A percentile compares a stretch with the other conserved stretches of the same genome.
Conservation (phyloP, 2,888 invertebrate genomes). For the Lottia gigantea region DNA sequence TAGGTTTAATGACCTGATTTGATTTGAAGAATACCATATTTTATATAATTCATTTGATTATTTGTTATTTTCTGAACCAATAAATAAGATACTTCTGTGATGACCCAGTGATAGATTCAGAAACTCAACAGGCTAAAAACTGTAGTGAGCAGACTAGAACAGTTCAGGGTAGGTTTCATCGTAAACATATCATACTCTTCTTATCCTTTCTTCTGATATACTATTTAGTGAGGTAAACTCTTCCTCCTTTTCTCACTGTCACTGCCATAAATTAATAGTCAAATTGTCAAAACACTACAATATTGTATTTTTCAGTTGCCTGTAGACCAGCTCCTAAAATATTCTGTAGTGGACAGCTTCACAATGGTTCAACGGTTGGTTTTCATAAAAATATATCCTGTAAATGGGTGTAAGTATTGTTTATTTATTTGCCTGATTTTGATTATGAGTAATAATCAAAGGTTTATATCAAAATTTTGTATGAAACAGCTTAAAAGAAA, state of each 20-base stretch:
- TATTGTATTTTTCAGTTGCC: slow-evolving; percentile 35
- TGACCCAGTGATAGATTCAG: slow-evolving; percentile 78
- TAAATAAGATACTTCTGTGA: slow-evolving; percentile 59
- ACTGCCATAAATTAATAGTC: too few species aligned
- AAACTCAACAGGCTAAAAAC: slow-evolving; percentile 87
- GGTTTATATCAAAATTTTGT: too few species aligned
- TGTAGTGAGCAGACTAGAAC: slow-evolving; percentile 81
- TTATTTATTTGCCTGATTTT: neutral
- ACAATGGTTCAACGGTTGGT: slow-evolving; percentile 75
- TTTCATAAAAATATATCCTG: slow-evolving; percentile 88
- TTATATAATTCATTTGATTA: too few species aligned
- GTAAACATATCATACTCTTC: too few species aligned
- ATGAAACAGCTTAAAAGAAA: too few species aligned
- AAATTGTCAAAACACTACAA: too few species aligned
- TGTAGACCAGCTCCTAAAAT: slow-evolving; percentile 87
- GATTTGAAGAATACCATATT: too few species aligned
- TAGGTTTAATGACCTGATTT: too few species aligned
- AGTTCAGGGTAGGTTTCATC: slow-evolving; percentile 76
- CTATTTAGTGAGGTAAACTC: too few species aligned
- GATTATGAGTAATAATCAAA: neutral
- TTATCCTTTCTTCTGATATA: too few species aligned
- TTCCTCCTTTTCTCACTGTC: too few species aligned
- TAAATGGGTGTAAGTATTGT: slow-evolving; percentile 89
- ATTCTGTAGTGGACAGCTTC: slow-evolving; percentile 79
- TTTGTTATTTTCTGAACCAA: too few species aligned